These are phyloP conservation scores for Catostylus mosaicus DNA, from an alignment of 30 jellyfish, hydroid and myxozoan species.

Conservation along the genomic window DNA sequence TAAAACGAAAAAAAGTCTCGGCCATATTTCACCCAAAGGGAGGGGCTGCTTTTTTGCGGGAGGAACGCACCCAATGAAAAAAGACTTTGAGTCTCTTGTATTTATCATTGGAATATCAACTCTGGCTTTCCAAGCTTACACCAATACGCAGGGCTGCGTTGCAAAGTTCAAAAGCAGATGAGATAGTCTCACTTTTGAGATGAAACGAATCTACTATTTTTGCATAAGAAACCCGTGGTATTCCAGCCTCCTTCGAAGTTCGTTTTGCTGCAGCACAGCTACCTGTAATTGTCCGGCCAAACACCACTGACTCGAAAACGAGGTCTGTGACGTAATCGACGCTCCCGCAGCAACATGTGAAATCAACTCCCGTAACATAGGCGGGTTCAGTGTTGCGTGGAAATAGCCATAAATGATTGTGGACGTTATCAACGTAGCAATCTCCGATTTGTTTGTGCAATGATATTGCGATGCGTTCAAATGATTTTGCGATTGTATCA, in stretches of 20 bases:
- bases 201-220: conserved; percentile 38
- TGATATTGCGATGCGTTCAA: conserved; percentile 45
- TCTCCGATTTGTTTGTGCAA: conserved; percentile 44
- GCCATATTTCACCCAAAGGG: too few relatives aligned
- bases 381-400: conserved; percentile 33
- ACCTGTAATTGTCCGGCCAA: neutral
- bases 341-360: conserved; percentile 56
- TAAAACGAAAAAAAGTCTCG: too few relatives aligned
- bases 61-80: too few relatives aligned
- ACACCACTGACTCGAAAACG: conserved; percentile 3
- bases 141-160: conserved; percentile 53
- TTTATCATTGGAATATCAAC: too few relatives aligned
- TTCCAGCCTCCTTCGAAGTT: neutral
- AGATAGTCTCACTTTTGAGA: conserved; percentile 27
- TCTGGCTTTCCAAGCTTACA: conserved; percentile 7
- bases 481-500: conserved; percentile 47
- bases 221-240: neutral
- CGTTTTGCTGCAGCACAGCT: neutral
- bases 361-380: neutral
- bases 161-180: conserved; percentile 63
- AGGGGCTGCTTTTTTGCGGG: too few relatives aligned
- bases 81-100: too few relatives aligned
- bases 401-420: conserved; percentile 53
- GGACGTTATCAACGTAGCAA: conserved; percentile 20
- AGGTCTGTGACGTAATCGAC: neutral